Conservation (phyloP, 2,797 vertebrate genomes). For the Micromesistius poutassou region DNA sequence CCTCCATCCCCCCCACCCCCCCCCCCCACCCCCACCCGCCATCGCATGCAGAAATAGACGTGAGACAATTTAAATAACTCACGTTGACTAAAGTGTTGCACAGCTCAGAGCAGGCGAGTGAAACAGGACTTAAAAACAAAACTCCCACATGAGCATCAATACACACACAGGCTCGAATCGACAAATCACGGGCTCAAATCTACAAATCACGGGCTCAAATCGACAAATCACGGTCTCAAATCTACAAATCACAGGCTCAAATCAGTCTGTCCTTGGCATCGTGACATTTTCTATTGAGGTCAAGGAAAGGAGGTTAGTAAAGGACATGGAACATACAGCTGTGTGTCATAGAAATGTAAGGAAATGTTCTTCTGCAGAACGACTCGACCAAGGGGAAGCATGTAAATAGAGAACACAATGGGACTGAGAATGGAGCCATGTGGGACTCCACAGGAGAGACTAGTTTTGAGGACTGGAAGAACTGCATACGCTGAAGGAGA, state of each 20-base stretch:
- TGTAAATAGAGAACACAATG: neutral
- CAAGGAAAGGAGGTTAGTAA: too few relatives aligned
- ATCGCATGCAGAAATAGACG: too few relatives aligned
- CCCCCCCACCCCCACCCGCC: too few relatives aligned
- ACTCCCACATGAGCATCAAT: too few relatives aligned
- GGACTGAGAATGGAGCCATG: neutral
- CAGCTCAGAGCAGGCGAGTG: neutral
- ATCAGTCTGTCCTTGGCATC: neutral
- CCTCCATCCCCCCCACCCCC: neutral
- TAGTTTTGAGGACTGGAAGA: neutral
- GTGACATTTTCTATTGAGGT: too few relatives aligned
- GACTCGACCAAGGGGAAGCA: neutral
- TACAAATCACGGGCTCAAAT: neutral
- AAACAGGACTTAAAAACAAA: neutral
- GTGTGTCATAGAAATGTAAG: neutral
- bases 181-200: neutral
- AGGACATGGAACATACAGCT: neutral
- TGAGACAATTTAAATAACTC: neutral
- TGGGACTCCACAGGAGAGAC: neutral
- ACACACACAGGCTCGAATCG: neutral
- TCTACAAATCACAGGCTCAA: neutral
- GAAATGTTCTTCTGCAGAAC: neutral
- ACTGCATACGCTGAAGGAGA: neutral
- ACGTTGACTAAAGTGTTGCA: neutral
- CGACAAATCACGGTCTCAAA: neutral